Evolutionary conservation across 1,140 invertebrate species (phyloP), one percentile per base, ranked within the genome.

Genomic region (Bombus affinis): DNA sequence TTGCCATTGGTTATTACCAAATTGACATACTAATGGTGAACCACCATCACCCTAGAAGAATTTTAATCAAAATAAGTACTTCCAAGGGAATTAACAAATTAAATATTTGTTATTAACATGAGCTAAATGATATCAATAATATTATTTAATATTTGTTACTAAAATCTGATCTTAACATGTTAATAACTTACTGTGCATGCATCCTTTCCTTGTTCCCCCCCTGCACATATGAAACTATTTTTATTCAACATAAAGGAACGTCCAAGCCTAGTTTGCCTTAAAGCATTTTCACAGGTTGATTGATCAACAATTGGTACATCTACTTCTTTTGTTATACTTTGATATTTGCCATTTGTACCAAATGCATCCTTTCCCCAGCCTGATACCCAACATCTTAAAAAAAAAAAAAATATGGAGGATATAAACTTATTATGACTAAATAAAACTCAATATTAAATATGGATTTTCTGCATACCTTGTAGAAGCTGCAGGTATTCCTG

Each of bases 341-440:
- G 97, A 91, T 97, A 97, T 62, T 94, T 95, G 0, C 97, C 97
- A 47, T 90, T 94, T 3, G 95, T 82, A 25, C 97, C 97, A 89
- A 98, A 98, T 87, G 97, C 96, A 91, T 97, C 96, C 90, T 98
- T 97, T 42, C 98, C 97, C 97, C 97, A 98, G n/a, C 98, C 98
- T 1, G 97, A 96, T 1, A 98, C 97, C 95, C 95, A 96, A 91
- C 98, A 98, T 88, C 96, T 96, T 65, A 13, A 90, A 88, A 47
- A 32, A 32, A 32, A 32, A 32, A 89, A 57, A 15, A 44, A 35
- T 13, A 65, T 10, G 42, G 18, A 76, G 18, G 5, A 81, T 35
- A 78, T 32, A 70, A n/a, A 76, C 12, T 25, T 66, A 25, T 12
- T 62, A 78, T 28, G 10, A 35, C 12, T 32, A 42, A 65, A 42